These are phyloP conservation scores for silkworm (Bombyx mori) DNA, from an alignment of 1,140 invertebrate species.

Conservation along the genomic window DNA sequence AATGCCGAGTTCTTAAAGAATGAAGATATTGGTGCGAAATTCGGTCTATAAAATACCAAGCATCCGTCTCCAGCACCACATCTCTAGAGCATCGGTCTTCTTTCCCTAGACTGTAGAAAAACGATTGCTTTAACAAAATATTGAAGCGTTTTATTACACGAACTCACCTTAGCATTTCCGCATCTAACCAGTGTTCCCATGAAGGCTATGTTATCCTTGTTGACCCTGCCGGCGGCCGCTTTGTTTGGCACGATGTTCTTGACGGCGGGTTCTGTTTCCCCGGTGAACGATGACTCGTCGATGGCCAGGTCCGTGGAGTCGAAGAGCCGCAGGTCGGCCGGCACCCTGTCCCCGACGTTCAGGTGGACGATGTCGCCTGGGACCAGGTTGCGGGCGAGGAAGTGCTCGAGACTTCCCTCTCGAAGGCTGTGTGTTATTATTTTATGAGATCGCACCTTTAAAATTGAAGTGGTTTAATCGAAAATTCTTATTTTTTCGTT, in stretches of 20 bases:
- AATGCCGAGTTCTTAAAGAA: no score
- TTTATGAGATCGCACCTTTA: no score
- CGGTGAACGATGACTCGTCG: conserved; percentile 99
- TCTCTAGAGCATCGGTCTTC: no score
- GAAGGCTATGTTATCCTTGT: conserved; percentile 95
- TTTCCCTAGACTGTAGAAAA: no score
- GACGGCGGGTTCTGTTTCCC: conserved; percentile 89
- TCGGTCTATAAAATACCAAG: no score
- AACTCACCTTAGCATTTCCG: conserved; percentile 92
- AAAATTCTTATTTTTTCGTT: no score
- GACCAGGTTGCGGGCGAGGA: conserved; percentile 94
- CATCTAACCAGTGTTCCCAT: conserved; percentile 98
- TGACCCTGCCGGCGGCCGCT: conserved; percentile 69
- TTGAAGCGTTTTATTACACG: no score
- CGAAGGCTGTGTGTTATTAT: conserved; percentile 77
- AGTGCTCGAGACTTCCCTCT: conserved; percentile 89
- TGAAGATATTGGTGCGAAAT: no score
- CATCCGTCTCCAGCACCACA: no score
- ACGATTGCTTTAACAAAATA: no score
- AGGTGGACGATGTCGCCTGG: conserved; percentile 97
- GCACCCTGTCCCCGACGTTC: conserved; percentile 95
- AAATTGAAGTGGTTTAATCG: no score
- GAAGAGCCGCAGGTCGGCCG: conserved; percentile 94
- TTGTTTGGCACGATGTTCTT: conserved; percentile 78
- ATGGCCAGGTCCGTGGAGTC: conserved; percentile 93